A percentile compares a stretch with the other conserved stretches of the same genome.
phyloP scores from a whole-genome alignment of 1,140 invertebrate genomes.

The Muscidifurax raptorellus region DNA sequence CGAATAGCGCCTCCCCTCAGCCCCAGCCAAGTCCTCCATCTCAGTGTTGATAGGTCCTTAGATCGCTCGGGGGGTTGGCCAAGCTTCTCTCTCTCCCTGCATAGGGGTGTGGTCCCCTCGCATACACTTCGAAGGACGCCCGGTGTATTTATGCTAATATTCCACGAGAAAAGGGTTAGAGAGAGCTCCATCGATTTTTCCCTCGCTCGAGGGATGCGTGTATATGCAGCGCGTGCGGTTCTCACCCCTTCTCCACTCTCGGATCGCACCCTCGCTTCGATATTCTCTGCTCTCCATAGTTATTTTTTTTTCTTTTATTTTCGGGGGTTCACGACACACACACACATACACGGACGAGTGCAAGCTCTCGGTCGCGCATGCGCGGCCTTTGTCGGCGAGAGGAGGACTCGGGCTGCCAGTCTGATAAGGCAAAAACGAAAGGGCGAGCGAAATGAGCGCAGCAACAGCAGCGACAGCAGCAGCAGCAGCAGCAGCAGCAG shows the following conservation, averaged over 20 bases:
- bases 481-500: neutral
- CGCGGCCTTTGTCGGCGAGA: conserved; percentile 30
- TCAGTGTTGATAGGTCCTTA: conserved; percentile 39
- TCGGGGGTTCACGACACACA: neutral
- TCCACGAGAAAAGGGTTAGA: conserved; percentile 25
- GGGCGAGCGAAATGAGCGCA: conserved; percentile 2
- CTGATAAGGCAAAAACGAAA: conserved; percentile 49
- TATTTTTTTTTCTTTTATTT: neutral
- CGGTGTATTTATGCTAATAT: conserved; percentile 46
- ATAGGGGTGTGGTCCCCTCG: conserved; percentile 2
- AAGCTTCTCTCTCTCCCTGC: neutral
- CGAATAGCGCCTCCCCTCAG: neutral
- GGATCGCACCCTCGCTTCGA: conserved; percentile 20
- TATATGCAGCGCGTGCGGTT: neutral
- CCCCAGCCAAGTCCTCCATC: neutral
- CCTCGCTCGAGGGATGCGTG: neutral
- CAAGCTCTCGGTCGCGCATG: conserved; percentile 25
- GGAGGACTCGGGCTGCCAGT: conserved; percentile 55
- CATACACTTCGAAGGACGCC: conserved; percentile 19
- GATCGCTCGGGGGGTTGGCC: conserved; percentile 6
- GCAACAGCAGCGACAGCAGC: neutral
- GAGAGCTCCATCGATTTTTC: conserved; percentile 49
- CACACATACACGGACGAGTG: neutral
- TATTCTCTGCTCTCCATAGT: neutral
- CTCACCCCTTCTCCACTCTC: conserved; percentile 30